Evolutionary conservation across 2,113 vertebrate species (phyloP).

Genomic region (Proteles cristata): DNA sequence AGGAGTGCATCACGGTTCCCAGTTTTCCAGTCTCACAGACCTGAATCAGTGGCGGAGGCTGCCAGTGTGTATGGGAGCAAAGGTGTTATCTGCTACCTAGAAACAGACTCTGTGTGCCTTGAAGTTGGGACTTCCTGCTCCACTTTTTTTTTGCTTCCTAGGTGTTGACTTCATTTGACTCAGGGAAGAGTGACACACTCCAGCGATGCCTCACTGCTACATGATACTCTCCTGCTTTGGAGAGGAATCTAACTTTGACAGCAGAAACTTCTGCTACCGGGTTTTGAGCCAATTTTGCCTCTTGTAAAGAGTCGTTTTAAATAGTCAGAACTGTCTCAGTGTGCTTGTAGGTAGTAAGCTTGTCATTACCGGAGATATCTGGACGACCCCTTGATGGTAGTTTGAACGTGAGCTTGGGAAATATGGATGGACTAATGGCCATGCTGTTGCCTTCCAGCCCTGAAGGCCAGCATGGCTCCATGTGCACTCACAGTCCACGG

Average conservation of each 20-base stretch:
- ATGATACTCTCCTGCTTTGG: neutral
- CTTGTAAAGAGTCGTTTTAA: neutral
- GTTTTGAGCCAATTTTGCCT: neutral
- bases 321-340: neutral
- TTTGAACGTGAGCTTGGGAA: neutral
- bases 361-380: too few species aligned
- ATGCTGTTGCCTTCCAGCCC: neutral
- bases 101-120: neutral
- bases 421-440: neutral
- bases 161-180: neutral
- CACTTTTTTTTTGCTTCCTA: neutral
- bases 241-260: neutral
- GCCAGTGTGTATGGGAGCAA: neutral
- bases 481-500: fast-evolving
- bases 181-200: neutral
- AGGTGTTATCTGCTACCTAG: neutral
- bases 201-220: neutral
- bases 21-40: neutral
- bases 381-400: neutral
- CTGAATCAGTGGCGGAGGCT: neutral
- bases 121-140: neutral
- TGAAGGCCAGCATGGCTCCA: fast-evolving
- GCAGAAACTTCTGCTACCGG: neutral
- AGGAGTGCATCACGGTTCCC: neutral
- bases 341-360: neutral